These are phyloP conservation scores for Paradisaea rubra DNA, from an alignment of 2,113 vertebrate genomes.

Conservation along the genomic window DNA sequence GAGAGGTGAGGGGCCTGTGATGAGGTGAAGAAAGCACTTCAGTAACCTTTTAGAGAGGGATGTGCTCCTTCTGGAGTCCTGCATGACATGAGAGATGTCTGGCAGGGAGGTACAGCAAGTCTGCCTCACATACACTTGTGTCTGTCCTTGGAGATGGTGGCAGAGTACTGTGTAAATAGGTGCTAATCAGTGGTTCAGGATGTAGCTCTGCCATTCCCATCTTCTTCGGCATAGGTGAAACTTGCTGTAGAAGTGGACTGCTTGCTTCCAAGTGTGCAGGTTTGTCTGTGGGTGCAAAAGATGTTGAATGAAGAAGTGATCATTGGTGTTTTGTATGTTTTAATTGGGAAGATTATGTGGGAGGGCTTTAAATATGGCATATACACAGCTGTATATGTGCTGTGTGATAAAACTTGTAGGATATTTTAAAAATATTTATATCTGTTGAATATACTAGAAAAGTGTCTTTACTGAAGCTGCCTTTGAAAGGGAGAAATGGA, in stretches of 20 bases:
- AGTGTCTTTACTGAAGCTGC: background rate
- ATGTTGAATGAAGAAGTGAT: background rate
- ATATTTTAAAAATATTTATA: background rate
- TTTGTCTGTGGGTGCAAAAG: background rate
- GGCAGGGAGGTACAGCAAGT: background rate
- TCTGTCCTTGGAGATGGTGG: background rate
- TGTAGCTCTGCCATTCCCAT: background rate
- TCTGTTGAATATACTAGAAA: background rate
- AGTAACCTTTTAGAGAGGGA: background rate
- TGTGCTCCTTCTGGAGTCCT: background rate
- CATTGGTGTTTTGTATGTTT: background rate
- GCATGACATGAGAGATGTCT: accelerated
- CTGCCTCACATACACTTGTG: background rate
- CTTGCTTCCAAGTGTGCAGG: background rate
- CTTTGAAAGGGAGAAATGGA: background rate
- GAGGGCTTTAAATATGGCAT: background rate
- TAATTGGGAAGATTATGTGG: background rate
- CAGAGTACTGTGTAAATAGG: background rate
- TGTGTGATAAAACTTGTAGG: background rate
- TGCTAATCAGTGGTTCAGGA: accelerated
- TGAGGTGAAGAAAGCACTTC: background rate
- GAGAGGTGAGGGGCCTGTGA: background rate
- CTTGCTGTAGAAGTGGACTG: background rate
- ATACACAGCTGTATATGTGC: background rate
- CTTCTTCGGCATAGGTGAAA: background rate